Evolutionary conservation across 2,797 vertebrate species (phyloP).

Genomic region (Spinibarbus caldwelli): DNA sequence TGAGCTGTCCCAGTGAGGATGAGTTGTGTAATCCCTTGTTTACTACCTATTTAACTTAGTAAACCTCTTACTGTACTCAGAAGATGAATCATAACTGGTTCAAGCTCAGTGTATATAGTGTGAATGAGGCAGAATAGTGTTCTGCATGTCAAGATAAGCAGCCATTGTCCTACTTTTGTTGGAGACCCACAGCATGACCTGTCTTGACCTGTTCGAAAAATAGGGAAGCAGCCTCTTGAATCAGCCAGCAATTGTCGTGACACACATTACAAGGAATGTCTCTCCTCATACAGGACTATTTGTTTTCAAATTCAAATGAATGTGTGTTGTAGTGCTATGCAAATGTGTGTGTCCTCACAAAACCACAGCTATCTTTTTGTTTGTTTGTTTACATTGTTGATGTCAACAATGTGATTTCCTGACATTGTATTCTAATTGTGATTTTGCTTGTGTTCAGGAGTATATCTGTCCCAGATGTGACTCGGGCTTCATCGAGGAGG

Average conservation of each 20-base stretch:
- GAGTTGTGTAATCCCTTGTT: constrained; percentile 49
- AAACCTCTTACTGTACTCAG: constrained; percentile 53
- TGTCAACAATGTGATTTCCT: not conserved
- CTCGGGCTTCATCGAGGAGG: constrained; percentile 96
- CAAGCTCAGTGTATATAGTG: too few relatives aligned
- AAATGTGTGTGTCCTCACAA: constrained; percentile 4
- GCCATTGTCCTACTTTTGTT: not conserved
- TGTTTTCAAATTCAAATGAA: constrained; percentile 28
- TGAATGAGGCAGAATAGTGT: not conserved
- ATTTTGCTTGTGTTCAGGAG: constrained; percentile 78
- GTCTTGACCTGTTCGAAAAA: constrained; percentile 21
- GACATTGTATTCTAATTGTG: constrained; percentile 10
- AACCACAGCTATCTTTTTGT: not conserved
- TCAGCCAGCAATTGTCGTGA: not conserved
- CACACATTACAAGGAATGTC: not conserved
- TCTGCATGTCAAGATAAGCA: not conserved
- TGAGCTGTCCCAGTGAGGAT: constrained; percentile 14
- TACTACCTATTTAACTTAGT: constrained; percentile 21
- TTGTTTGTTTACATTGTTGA: constrained; percentile 2
- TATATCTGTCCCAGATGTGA: constrained; percentile 95
- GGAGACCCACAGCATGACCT: not conserved
- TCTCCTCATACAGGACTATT: not conserved
- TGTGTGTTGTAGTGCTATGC: not conserved
- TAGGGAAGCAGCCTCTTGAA: not conserved
- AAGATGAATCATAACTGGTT: constrained; percentile 61